Evolutionary conservation across 1,140 invertebrate genomes (phyloP), one percentile per base, ranked within the genome.

Genomic region (Apis dorsata): DNA sequence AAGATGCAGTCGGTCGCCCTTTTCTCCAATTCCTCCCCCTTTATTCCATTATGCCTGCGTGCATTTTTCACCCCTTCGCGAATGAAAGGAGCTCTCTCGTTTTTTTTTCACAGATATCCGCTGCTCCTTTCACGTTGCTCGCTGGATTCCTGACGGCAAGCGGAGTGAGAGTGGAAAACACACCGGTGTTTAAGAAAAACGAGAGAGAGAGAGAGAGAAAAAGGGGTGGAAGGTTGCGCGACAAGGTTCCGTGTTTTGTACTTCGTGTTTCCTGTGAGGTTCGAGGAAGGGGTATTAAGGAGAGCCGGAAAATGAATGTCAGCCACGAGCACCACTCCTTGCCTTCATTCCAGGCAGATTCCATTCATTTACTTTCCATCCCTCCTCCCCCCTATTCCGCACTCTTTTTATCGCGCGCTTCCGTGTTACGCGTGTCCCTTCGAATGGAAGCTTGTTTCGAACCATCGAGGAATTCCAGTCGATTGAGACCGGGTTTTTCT

Each of bases 1-100:
- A 24, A 49, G 51, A 75, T 60, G 85, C 76, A 73, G 86, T 7
- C 57, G 70, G 34, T 34, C 34, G 82, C 77, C 71, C 76, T 75
- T 79, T 79, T 86, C 74, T 34, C 28, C 34, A 11, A n/a, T 59
- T 51, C 21, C 71, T 78, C 51, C 34, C 55, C 77, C 75, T 85
- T 28, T 76, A 24, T 86, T 84, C 85, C 81, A 84, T 87, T 87
- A 86, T 86, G 62, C 59, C 60, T 44, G 78, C 83, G 62, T 75
- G 68, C 49, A 28, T 53, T 76, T 66, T n/a, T n/a, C 63, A 60
- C 62, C 66, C 63, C n/a, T 12, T 4, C 44, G 13, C 72, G 84
- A 57, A 65, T 71, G 86, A 55, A 86, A 84, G 77, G 77, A 44
- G 84, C 76, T 60, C 84, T 65, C 59, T 65, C 60, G 53, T 9